Evolutionary conservation across 2,888 invertebrate species (phyloP), one percentile per base, ranked within the genome.

Genomic region (Heliconius charithonia): DNA sequence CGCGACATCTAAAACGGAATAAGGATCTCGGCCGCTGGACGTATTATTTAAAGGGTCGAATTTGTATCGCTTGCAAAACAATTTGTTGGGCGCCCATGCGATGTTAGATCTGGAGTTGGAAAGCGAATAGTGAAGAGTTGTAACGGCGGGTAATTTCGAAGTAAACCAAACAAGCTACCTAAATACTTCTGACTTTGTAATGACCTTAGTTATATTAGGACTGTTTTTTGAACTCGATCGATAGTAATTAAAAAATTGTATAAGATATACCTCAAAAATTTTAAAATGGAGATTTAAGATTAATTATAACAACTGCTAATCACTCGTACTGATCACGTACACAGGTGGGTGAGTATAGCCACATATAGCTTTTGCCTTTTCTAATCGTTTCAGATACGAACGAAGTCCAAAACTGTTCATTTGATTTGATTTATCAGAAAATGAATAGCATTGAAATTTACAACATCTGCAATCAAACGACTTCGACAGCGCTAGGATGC

Each of bases 1-100:
- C 29, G 22, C 25, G 66, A 63, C 25, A 62, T 27, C 27, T 16
- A 29, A 73, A 12, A 41, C 37, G 19, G 7, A 62, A 12, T 69
- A 78, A 76, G 82, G 89, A 74, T 86, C 89, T 72, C 37, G 45
- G 78, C 29, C 62, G 45, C 79, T 88, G 92, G 93, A 82, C 89
- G 86, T 91, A 89, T 92, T 90, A 89, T 85, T 87, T 85, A 84
- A 85, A 87, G 89, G 91, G 91, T 88, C 87, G 87, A 84, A 85
- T 87, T 87, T 87, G 91, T 90, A 89, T 90, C 89, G 89, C 89
- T 89, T 86, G 89, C 88, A 88, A 88, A 92, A 91, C 92, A 91
- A 92, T 92, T 92, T 89, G 91, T 89, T 85, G 83, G 84, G 82
- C 80, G 83, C 82, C 83, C 83, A 81, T 82, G 79, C 79, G 85